Conservation (phyloP, 2,888 invertebrate species). For the Monopis laevigella region DNA sequence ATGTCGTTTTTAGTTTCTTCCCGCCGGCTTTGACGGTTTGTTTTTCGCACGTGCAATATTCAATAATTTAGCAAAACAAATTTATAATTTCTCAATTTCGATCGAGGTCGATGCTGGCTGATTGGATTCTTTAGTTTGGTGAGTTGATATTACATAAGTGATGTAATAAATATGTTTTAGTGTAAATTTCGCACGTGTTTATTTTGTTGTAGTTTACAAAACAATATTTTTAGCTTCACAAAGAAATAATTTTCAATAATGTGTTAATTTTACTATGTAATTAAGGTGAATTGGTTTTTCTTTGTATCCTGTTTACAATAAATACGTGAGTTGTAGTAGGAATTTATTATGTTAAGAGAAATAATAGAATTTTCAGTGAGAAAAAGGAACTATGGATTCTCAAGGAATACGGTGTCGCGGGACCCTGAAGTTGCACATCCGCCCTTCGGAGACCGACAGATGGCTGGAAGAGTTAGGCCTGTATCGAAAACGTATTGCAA, state of each 20-base stretch:
- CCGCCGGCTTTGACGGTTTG: constrained; percentile 62
- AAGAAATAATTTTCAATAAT: too few species aligned
- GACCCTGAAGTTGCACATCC: constrained; percentile 57
- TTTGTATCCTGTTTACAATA: too few species aligned
- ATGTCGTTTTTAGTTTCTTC: constrained; percentile 54
- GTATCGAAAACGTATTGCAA: constrained; percentile 87
- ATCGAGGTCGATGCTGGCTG: constrained; percentile 48
- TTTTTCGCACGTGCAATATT: constrained; percentile 63
- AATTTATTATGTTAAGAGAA: too few species aligned
- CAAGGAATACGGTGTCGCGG: constrained; percentile 52
- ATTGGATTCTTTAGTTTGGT: constrained; percentile 46
- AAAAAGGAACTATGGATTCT: too few species aligned
- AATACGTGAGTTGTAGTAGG: too few species aligned
- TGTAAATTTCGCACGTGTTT: constrained; percentile 9
- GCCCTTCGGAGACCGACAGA: constrained; percentile 70
- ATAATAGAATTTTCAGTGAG: too few species aligned
- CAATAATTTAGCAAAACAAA: constrained; percentile 31
- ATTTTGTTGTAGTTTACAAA: neutral
- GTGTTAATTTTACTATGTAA: too few species aligned
- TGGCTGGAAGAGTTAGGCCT: constrained; percentile 83
- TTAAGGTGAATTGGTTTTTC: too few species aligned
- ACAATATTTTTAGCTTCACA: constrained; percentile 6
- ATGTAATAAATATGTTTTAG: neutral
- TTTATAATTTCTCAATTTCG: constrained; percentile 24
- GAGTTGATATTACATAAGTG: constrained; percentile 27